Evolutionary conservation across 2,113 vertebrate species (phyloP), one percentile per base, ranked within the genome.

Genomic region (Corythaeola cristata): DNA sequence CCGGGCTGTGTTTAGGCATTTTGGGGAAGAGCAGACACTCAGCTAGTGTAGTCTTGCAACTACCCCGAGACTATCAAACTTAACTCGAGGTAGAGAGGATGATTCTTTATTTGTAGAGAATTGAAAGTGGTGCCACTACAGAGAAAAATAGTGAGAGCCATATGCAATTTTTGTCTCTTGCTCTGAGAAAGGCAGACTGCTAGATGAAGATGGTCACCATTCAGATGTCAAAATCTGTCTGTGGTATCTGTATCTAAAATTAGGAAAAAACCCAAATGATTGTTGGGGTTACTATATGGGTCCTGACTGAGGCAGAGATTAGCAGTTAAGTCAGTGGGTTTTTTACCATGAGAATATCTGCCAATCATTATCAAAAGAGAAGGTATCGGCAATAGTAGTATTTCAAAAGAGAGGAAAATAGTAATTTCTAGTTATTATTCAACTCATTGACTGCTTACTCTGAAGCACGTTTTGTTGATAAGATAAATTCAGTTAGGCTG

Each of bases 381-480:
- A 86, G 45, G 66, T 92, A 87, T 93, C 6, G 2, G 81, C 77
- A 91, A 82, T 41, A 85, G 76, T 14, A 81, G 55, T 62, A 68
- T 55, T 89, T 74, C 47, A 39, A 79, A 95, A 91, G 68, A 89
- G 69, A 94, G 67, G 73, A 89, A 96, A 97, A 94, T 39, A 92
- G 62, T 96, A 69, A 89, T 92, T 92, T 95, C 87, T 95, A 87
- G 93, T 95, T 91, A 62, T 78, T 86, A 92, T 89, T 95, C 81
- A 87, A 58, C 62, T 91, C 77, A 58, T 62, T 95, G 92, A 89
- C 88, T 95, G 79, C 88, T 93, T 86, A 75, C 53, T 77, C 80
- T 1, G 0, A 81, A 87, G 73, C 71, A 37, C 37, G 11, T 79
- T 91, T 69, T 87, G 83, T 92, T 97, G 44, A 69, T 72, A 89